phyloP scores from a whole-genome alignment of 2,888 invertebrate genomes.

The Stratiomys singularior region DNA sequence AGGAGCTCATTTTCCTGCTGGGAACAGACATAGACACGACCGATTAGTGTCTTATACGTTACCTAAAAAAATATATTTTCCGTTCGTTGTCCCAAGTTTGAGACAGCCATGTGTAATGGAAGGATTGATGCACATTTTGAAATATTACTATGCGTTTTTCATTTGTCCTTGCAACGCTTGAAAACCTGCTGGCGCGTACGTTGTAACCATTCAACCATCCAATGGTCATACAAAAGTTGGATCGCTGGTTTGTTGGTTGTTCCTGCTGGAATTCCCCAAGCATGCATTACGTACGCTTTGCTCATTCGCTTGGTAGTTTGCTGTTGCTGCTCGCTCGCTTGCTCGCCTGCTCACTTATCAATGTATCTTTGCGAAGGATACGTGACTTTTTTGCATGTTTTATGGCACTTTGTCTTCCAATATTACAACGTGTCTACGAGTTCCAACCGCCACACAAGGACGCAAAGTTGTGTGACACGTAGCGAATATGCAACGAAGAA shows the following conservation, averaged over 20 bases:
- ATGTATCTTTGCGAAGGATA: constrained; percentile 41
- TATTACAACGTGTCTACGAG: constrained; percentile 44
- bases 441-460: neutral
- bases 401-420: constrained; percentile 49
- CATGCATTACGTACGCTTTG: constrained; percentile 29
- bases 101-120: constrained; percentile 51
- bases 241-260: too few relatives aligned
- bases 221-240: too few relatives aligned
- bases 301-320: too few relatives aligned
- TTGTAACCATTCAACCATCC: neutral
- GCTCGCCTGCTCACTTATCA: constrained; percentile 8
- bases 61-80: constrained; percentile 44
- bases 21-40: neutral
- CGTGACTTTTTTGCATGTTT: constrained; percentile 52
- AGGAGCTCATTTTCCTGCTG: neutral
- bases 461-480: constrained; percentile 27
- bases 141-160: constrained; percentile 52
- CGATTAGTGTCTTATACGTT: neutral
- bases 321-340: neutral
- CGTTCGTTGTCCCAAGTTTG: constrained; percentile 49
- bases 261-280: neutral
- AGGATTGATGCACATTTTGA: constrained; percentile 52
- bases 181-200: constrained; percentile 1
- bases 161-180: constrained; percentile 46
- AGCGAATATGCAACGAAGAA: constrained; percentile 22